Evolutionary conservation across 2,888 invertebrate species (phyloP).

Genomic region (Tryphoninae sp.): DNA sequence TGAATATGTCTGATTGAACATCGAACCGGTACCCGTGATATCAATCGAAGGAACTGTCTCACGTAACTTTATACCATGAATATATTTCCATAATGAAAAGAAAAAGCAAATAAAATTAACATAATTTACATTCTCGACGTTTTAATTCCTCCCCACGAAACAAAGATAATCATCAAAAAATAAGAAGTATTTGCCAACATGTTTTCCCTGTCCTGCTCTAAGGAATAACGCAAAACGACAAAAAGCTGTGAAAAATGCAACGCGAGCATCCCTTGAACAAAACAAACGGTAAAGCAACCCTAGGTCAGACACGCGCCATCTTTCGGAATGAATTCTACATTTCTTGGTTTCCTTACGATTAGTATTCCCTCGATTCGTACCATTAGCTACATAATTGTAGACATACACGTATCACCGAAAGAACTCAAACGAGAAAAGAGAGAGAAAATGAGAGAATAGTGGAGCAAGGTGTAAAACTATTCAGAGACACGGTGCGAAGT

Average conservation of each 20-base stretch:
- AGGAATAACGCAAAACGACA: no score
- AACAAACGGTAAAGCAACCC: no score
- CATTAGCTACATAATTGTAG: background rate
- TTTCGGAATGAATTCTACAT: conserved; percentile 14
- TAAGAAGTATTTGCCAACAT: no score
- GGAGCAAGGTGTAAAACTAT: conserved; percentile 25
- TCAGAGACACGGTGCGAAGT: conserved; percentile 12
- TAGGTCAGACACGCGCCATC: background rate
- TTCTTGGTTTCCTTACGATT: conserved; percentile 36
- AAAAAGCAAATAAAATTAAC: conserved; percentile 22
- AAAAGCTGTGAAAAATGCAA: no score
- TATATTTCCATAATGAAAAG: background rate
- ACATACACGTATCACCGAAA: no score
- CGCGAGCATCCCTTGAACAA: no score
- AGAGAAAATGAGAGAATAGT: background rate
- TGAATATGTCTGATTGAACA: conserved; percentile 14
- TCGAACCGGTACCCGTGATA: background rate
- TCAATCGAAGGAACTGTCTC: background rate
- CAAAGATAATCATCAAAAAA: no score
- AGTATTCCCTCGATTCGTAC: conserved; percentile 38
- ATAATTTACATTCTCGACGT: background rate
- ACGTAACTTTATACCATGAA: background rate
- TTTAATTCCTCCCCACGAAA: no score
- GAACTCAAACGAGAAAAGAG: background rate
- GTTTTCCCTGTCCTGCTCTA: no score